These are phyloP conservation scores for Panthera tigris DNA, from an alignment of 2,113 vertebrate genomes.

Conservation along the genomic window DNA sequence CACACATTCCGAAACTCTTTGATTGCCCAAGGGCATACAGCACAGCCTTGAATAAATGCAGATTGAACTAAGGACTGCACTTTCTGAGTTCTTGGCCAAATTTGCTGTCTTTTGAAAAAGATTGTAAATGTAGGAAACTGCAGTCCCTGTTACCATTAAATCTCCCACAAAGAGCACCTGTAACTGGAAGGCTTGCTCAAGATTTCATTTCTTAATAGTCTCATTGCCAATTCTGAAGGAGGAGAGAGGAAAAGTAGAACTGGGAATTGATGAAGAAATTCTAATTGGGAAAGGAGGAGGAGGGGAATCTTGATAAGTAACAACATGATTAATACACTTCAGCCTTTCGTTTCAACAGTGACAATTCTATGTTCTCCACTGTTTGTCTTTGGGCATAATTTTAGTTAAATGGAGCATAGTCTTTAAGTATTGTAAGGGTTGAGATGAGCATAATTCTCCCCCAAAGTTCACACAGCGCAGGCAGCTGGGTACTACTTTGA, in stretches of 20 bases:
- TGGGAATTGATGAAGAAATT: conserved; percentile 14
- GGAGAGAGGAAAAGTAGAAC: conserved; percentile 16
- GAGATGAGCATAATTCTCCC: conserved; percentile 34
- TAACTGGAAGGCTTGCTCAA: background rate
- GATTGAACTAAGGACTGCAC: conserved; percentile 46
- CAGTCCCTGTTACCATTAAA: conserved; percentile 42
- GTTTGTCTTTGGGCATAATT: conserved; percentile 6
- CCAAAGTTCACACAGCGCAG: conserved; percentile 50
- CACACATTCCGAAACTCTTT: conserved; percentile 2
- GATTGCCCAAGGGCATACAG: conserved; percentile 73
- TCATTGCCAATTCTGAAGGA: conserved; percentile 48
- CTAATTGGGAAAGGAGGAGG: background rate
- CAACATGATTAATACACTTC: background rate
- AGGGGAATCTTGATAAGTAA: background rate
- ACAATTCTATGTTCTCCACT: background rate
- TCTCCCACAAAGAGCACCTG: conserved; percentile 53
- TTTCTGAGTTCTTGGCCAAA: conserved; percentile 49
- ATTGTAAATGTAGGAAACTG: conserved; percentile 29
- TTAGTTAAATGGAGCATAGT: conserved; percentile 34
- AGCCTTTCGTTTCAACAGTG: background rate
- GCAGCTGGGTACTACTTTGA: conserved; percentile 61
- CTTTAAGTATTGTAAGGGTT: conserved; percentile 53
- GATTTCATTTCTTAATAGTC: conserved; percentile 55
- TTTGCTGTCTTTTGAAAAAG: conserved; percentile 48
- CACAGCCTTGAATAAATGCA: conserved; percentile 56